A percentile compares a stretch with the other conserved stretches of the same genome.
phyloP scores from a whole-genome alignment of 2,797 vertebrate species.

The Ataeniobius toweri region DNA sequence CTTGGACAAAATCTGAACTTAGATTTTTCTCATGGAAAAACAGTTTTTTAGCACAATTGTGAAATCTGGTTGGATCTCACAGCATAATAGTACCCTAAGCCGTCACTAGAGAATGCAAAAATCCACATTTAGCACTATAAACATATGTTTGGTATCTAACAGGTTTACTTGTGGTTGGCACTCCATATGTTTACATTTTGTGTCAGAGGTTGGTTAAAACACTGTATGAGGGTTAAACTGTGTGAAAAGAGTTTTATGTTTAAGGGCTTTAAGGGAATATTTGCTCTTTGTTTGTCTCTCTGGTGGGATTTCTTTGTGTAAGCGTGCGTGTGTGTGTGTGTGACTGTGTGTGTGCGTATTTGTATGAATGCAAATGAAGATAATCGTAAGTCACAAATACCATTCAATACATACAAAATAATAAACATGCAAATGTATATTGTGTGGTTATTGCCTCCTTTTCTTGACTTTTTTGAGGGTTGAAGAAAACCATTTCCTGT shows the following conservation, averaged over 20 bases:
- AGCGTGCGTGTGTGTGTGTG: conserved; percentile 17
- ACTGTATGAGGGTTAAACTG: conserved; percentile 49
- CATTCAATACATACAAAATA: conserved; percentile 77
- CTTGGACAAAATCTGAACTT: conserved; percentile 29
- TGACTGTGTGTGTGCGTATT: conserved; percentile 20
- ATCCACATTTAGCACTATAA: conserved; percentile 46
- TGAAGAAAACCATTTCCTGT: conserved; percentile 12
- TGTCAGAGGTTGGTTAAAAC: conserved; percentile 44
- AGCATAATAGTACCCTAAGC: conserved; percentile 40
- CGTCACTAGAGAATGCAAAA: conserved; percentile 65
- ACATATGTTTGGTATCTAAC: conserved; percentile 28
- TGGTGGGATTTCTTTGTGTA: conserved; percentile 63
- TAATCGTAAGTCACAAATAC: conserved; percentile 69
- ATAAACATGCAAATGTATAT: conserved; percentile 77
- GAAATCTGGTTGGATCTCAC: conserved; percentile 51
- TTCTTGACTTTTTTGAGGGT: conserved; percentile 17
- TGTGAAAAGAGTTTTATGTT: conserved; percentile 58
- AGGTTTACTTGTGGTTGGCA: conserved; percentile 50
- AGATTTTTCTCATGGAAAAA: conserved; percentile 28
- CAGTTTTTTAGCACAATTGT: conserved; percentile 67
- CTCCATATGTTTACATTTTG: conserved; percentile 68
- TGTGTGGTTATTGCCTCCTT: conserved; percentile 42
- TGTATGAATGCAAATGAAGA: conserved; percentile 37
- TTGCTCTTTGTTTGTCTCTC: conserved; percentile 65
- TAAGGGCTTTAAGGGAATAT: conserved; percentile 69